Evolutionary conservation across 1,140 invertebrate species (phyloP), one percentile per base, ranked within the genome.

Genomic region (Cherax destructor): DNA sequence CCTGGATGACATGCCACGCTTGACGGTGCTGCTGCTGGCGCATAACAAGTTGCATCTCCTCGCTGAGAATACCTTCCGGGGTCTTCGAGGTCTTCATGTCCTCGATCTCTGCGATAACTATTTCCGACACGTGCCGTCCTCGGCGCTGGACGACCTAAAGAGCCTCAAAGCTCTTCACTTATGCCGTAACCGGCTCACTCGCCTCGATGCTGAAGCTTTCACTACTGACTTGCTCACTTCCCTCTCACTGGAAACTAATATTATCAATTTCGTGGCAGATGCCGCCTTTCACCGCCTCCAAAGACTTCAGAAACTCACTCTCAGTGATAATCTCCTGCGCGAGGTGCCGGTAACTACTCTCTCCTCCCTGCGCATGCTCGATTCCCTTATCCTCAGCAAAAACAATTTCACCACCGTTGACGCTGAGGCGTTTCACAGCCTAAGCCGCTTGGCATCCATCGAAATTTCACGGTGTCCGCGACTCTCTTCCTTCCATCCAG

Each of bases 31-130:
- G 21, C 61, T 93, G 13, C 59, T 93, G 24, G 74, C 86, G 4
- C 88, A 93, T 61, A 93, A 93, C 81, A 90, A 91, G 49, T 80
- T 93, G 0, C 92, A 93, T 74, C 65, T 76, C 59, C 72, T 93
- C 49, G 65, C 79, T 4, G 74, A 74, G 24, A 72, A 87, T n/a
- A 83, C 90, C 30, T 93, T 93, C 65, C 85, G 90, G 18, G 92
- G 92, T 13, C 72, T 88, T 21, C 50, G 65, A 52, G 59, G 47
- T 59, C 79, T 93, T 49, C 78, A 91, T 18, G 86, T 91, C 52
- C 88, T 93, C 83, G 92, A 93, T 69, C 79, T 93, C 24, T 91
- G 92, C 65, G 86, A 93, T 41, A 93, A 93, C 72, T 93, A 91
- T 78, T 93, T 93, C 49, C 76, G 92, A 30, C 61, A 86, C 52